A percentile compares a stretch with the other conserved stretches of the same genome.
These are phyloP conservation scores for Meliscaeva auricollis DNA, from an alignment of 2,888 invertebrate genomes.

Conservation along the genomic window DNA sequence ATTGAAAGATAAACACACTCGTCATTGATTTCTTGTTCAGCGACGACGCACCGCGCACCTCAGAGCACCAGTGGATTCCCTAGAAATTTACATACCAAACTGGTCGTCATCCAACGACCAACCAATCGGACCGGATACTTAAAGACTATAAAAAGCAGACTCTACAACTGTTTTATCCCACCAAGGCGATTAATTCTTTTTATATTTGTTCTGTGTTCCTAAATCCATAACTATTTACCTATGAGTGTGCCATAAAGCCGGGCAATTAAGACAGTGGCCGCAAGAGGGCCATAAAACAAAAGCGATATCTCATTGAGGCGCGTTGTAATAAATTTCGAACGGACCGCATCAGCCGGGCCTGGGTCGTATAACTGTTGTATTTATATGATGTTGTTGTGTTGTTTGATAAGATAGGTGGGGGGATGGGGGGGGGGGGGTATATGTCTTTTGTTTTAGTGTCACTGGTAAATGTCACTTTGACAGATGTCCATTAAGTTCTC, in stretches of 20 bases:
- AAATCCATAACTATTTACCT: slow-evolving; percentile 67
- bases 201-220: slow-evolving; percentile 32
- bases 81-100: slow-evolving; percentile 70
- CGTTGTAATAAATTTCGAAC: slow-evolving; percentile 65
- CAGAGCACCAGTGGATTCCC: slow-evolving; percentile 49
- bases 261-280: slow-evolving; percentile 76
- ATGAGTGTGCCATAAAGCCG: slow-evolving; percentile 68
- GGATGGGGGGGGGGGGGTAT: too few species aligned
- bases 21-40: slow-evolving; percentile 37
- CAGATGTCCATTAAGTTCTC: slow-evolving; percentile 74
- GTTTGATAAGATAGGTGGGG: too few species aligned
- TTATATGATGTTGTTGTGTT: slow-evolving; percentile 24
- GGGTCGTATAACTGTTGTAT: slow-evolving; percentile 61
- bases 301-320: slow-evolving; percentile 54
- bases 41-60: neutral
- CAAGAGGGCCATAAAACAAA: slow-evolving; percentile 71
- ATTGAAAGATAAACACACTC: neutral
- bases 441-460: slow-evolving; percentile 72
- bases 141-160: slow-evolving; percentile 66
- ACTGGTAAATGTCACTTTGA: slow-evolving; percentile 74
- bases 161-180: slow-evolving; percentile 71
- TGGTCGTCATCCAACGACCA: slow-evolving; percentile 31
- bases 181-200: slow-evolving; percentile 64
- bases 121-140: slow-evolving; percentile 69
- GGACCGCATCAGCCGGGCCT: neutral